Evolutionary conservation across 2,888 invertebrate species (phyloP).

Genomic region (Parnassius apollo): DNA sequence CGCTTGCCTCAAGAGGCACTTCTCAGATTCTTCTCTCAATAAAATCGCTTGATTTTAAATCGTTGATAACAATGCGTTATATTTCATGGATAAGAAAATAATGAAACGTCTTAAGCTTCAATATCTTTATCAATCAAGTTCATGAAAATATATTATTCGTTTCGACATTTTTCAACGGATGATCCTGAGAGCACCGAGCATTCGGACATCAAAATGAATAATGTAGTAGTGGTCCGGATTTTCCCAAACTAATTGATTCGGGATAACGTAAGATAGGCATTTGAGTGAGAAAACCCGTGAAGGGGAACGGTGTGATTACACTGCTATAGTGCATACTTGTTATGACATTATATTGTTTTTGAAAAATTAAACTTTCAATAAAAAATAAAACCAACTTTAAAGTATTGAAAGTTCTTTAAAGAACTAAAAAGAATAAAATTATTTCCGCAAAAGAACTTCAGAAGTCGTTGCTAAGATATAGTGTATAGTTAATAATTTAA

Average conservation of each 20-base stretch:
- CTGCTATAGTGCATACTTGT: conserved; percentile 3
- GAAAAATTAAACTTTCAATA: too few relatives aligned
- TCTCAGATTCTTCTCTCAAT: conserved; percentile 64
- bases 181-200: conserved; percentile 21
- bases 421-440: too few relatives aligned
- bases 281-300: conserved; percentile 24
- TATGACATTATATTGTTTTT: not conserved
- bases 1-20: conserved; percentile 49
- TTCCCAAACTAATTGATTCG: conserved; percentile 44
- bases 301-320: conserved; percentile 3
- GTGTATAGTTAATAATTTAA: too few relatives aligned
- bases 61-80: conserved; percentile 58
- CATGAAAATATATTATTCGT: conserved; percentile 28
- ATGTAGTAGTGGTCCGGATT: conserved; percentile 37
- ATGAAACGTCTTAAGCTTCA: conserved; percentile 18
- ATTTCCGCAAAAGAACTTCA: too few relatives aligned
- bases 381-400: too few relatives aligned
- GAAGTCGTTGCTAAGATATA: too few relatives aligned
- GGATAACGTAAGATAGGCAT: conserved; percentile 36
- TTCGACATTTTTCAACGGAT: conserved; percentile 29
- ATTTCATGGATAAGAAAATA: conserved; percentile 18
- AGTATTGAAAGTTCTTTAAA: too few relatives aligned
- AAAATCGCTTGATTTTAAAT: conserved; percentile 76
- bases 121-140: conserved; percentile 28
- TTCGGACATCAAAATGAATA: conserved; percentile 38